Evolutionary conservation across 2,797 vertebrate species (phyloP).

Genomic region (Pseudochromis fuscus): DNA sequence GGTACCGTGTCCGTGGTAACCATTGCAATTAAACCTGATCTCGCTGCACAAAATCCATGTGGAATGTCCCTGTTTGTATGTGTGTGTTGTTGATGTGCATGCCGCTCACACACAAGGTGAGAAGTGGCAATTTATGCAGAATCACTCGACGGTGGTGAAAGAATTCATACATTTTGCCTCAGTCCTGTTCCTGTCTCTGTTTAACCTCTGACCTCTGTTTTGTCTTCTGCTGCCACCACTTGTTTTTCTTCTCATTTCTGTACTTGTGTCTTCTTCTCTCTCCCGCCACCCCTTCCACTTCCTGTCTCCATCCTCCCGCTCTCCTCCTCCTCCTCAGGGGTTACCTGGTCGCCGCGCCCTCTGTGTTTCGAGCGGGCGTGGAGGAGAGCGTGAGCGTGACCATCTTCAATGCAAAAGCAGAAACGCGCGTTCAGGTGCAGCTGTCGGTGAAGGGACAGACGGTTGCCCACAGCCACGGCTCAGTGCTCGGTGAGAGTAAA

Average conservation of each 20-base stretch:
- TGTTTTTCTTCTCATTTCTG: neutral
- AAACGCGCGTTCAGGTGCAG: conserved; percentile 91
- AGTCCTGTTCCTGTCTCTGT: conserved; percentile 15
- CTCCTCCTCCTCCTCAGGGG: conserved; percentile 80
- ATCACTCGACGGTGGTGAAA: too few relatives aligned
- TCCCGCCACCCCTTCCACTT: neutral
- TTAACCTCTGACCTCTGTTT: conserved; percentile 30
- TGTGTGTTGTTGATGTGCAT: neutral
- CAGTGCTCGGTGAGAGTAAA: conserved; percentile 89
- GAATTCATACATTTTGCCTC: neutral
- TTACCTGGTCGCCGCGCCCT: conserved; percentile 92
- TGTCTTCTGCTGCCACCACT: neutral
- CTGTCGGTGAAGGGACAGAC: conserved; percentile 90
- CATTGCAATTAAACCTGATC: conserved; percentile 54
- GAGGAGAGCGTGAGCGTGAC: conserved; percentile 93
- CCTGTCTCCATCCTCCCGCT: neutral
- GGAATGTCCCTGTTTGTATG: conserved; percentile 45
- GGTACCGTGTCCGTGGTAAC: conserved; percentile 51
- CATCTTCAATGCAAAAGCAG: conserved; percentile 88
- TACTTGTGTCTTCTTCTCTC: neutral
- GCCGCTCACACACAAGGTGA: neutral
- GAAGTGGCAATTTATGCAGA: too few relatives aligned
- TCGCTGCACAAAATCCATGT: conserved; percentile 41
- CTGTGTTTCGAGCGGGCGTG: conserved; percentile 90
- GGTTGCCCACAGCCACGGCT: conserved; percentile 86